Evolutionary conservation across 2,797 vertebrate genomes (phyloP).

Genomic region (Lerista edwardsae): DNA sequence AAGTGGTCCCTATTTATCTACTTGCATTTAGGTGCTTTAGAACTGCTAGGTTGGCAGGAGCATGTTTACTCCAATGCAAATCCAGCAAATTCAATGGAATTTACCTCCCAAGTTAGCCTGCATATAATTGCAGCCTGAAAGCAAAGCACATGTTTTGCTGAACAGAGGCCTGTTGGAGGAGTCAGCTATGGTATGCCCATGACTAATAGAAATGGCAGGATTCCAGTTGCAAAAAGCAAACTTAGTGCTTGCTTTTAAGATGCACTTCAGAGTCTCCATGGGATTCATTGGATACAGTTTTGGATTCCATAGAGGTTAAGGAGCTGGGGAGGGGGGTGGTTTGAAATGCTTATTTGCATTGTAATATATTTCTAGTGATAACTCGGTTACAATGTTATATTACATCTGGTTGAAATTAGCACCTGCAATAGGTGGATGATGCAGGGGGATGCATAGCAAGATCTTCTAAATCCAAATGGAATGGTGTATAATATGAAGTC

Average conservation of each 20-base stretch:
- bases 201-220: slow-evolving; percentile 37
- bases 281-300: slow-evolving; percentile 42
- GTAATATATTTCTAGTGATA: background rate
- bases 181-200: background rate
- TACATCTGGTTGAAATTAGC: background rate
- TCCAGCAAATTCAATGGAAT: background rate
- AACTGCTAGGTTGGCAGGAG: no score
- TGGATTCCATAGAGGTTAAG: background rate
- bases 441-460: background rate
- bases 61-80: background rate
- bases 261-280: background rate
- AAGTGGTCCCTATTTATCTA: no score
- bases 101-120: background rate
- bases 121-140: background rate
- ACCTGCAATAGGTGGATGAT: background rate
- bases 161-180: background rate
- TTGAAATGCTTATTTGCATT: background rate
- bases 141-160: slow-evolving; percentile 14
- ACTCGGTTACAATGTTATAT: background rate
- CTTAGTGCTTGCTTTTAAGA: slow-evolving; percentile 22
- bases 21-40: no score
- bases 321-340: accelerated
- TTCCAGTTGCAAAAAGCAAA: background rate
- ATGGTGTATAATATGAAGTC: background rate
- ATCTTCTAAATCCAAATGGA: background rate